phyloP scores from a whole-genome alignment of 2,888 invertebrate genomes.

The Phyllotreta striolata region DNA sequence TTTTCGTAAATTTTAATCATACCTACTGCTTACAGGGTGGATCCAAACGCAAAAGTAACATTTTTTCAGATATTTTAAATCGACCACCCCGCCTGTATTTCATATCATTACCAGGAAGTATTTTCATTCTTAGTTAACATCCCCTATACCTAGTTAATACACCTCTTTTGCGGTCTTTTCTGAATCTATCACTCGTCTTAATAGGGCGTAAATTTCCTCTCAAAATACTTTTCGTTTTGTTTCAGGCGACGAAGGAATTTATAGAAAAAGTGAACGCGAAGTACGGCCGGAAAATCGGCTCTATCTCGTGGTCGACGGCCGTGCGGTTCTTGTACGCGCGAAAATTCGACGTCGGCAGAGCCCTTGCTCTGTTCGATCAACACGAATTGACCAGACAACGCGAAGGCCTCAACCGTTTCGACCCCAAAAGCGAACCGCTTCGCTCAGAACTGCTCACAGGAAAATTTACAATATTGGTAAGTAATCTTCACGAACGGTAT shows the following conservation, averaged over 20 bases:
- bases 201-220: too few species aligned
- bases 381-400: conserved; percentile 88
- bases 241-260: conserved; percentile 83
- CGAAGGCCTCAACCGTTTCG: conserved; percentile 85
- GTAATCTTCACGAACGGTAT: conserved; percentile 48
- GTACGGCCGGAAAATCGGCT: conserved; percentile 64
- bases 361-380: conserved; percentile 89
- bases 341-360: conserved; percentile 92
- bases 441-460: conserved; percentile 88
- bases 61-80: too few species aligned
- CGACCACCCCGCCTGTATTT: too few species aligned
- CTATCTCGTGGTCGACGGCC: conserved; percentile 86
- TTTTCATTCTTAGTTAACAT: too few species aligned
- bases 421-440: conserved; percentile 84
- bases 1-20: too few species aligned
- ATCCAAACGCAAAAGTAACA: too few species aligned
- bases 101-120: too few species aligned
- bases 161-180: too few species aligned
- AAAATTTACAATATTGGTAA: conserved; percentile 94
- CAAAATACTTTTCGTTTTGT: conserved; percentile 50
- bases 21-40: too few species aligned
- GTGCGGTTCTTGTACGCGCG: conserved; percentile 91
- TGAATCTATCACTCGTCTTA: too few species aligned
- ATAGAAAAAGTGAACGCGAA: conserved; percentile 77
- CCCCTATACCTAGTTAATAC: too few species aligned